Conservation (phyloP, 53 echinoderm and acorn worm species). For the Henricia sp. region DNA sequence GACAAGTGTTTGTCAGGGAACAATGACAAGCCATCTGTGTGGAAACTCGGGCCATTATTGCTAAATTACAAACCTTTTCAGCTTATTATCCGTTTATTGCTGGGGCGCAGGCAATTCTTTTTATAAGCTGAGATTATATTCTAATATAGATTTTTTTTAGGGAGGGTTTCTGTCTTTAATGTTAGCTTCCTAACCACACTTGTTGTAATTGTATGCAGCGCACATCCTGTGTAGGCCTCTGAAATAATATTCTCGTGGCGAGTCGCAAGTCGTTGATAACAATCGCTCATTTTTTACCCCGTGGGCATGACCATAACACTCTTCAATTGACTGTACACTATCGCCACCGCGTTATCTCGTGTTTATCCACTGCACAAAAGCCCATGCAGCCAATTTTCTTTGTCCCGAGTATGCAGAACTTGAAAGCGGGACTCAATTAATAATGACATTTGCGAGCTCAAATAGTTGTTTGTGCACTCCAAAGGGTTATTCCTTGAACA, state of each 20-base stretch:
- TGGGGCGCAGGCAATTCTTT: neutral
- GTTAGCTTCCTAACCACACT: neutral
- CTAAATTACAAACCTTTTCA: constrained; percentile 32
- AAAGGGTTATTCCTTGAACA: no score
- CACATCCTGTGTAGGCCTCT: neutral
- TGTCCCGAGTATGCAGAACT: neutral
- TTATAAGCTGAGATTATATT: neutral
- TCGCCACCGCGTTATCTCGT: constrained; percentile 36
- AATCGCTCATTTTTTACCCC: constrained; percentile 14
- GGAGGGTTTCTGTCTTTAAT: no score
- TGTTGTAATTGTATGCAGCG: neutral
- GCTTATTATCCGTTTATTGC: constrained; percentile 16
- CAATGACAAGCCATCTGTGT: constrained; percentile 54
- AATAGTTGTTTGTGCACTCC: neutral
- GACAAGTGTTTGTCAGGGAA: constrained; percentile 35
- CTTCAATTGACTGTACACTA: constrained; percentile 9
- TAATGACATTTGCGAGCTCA: constrained; percentile 52
- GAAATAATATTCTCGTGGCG: neutral
- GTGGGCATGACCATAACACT: constrained; percentile 26
- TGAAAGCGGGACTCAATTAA: neutral
- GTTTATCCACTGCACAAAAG: constrained; percentile 30
- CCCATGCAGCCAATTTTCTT: neutral
- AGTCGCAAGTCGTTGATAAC: constrained; percentile 12
- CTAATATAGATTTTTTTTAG: neutral
- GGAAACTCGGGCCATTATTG: constrained; percentile 34